Evolutionary conservation across 2,797 vertebrate genomes (phyloP), one percentile per base, ranked within the genome.

Genomic region (Myotis myotis): DNA sequence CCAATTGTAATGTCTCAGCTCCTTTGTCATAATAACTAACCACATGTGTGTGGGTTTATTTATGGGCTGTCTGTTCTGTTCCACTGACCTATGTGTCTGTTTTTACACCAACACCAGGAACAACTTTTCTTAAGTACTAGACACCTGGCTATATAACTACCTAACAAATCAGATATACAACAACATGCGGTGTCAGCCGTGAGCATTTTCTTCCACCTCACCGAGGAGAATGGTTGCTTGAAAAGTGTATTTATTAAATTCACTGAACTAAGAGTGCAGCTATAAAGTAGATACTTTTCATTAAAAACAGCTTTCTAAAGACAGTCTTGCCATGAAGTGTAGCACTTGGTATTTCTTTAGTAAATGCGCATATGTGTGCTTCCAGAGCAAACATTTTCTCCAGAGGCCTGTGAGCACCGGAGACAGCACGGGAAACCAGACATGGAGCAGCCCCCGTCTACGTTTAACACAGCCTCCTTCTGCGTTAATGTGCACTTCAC

Each of bases 251-350:
- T 75, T 70, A 87, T 47, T 87, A 72, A 83, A 60, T 49, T 90
- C 47, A 83, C 38, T 68, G 20, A n/a, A 90, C 49, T 74, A 78
- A 51, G 47, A 87, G 33, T 53, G 10, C 23, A 91, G 78, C 49
- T 72, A 76, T 57, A 55, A 78, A 76, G 83, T 3, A 66, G 36
- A 60, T 60, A 55, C 57, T 68, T 75, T 71, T 78, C 19, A 68
- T 53, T 41, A 87, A 53, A 89, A 68, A 81, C 8, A 53, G n/a
- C 30, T 82, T 95, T 93, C 75, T 75, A 36, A 89, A 64, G 30
- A 75, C 11, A 89, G 80, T 38, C 33, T 47, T 66, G 38, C 38
- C 64, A 55, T 16, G 84, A 87, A 91, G n/a, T n/a, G 17, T 11
- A 75, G 6, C 47, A 79, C 33, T 20, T 80, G 71, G 17, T 57